Base-by-base conservation (phyloP, 2,888 invertebrate genomes). In the Galerucella nymphaeae region DNA sequence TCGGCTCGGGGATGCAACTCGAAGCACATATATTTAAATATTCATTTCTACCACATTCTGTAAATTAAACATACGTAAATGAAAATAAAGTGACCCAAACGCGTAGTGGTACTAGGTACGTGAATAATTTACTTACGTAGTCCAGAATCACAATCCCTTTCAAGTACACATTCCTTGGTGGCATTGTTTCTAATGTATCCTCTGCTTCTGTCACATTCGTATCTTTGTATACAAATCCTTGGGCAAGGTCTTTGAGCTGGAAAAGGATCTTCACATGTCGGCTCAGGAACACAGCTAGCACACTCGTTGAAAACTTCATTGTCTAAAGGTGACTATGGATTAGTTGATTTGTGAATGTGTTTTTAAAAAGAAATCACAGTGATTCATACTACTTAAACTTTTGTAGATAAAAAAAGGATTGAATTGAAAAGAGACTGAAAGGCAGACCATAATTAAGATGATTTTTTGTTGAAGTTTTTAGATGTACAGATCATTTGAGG, bases 161-260 rank as follows among this genome's bases (percentile, higher is more conserved):
- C 38, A 16, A 4, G 41, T 14, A 66, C 45, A 42, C 66, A 66
- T 9, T 2, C n/a, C 2, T 23, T 14, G 55, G 66, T 41, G 3
- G 1, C 0, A 11, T 41, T 14, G 30, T 66, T 55, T n/a, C 66
- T 55, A 18, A 66, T 30, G 20, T 57, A 66, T 30, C 57, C 66
- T 45, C 9, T 65, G 9, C 16, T 9, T 57, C 14, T 41, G 23
- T 66, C 57, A 42, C 66, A 66, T 53, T 20, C 38, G 50, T 30
- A 66, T 18, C 66, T 13, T 66, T 38, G 18, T 58, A 48, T 55
- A 58, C 70, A 64, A 8, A 50, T 16, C n/a, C 4, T 50, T 50
- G 50, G 50, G 5, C 50, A 50, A 50, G 50, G 50, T 50, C n/a
- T n/a, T n/a, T 14, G 8, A 14, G 16, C 0, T 50, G 50, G 50